phyloP scores from a whole-genome alignment of 2,113 vertebrate species.

The Poecilia latipinna region DNA sequence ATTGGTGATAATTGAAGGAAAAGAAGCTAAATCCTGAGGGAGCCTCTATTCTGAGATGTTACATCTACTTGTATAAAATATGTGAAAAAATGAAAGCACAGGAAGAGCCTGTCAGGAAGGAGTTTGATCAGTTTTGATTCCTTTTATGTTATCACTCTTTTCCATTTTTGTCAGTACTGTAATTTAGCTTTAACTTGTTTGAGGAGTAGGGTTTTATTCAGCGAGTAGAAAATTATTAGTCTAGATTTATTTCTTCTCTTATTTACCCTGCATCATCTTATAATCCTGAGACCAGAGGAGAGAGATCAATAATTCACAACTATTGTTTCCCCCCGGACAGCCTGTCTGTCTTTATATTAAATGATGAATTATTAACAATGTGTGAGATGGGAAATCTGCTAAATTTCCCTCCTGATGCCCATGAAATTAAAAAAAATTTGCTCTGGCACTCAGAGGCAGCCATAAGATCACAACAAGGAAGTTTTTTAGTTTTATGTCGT shows the following conservation, averaged over 20 bases:
- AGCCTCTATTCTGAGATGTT: conserved; percentile 22
- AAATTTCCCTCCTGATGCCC: conserved; percentile 11
- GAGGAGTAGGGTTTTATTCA: conserved; percentile 27
- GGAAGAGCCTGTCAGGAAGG: not conserved
- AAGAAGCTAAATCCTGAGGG: conserved; percentile 49
- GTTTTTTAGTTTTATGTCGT: not conserved
- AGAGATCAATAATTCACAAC: conserved; percentile 78
- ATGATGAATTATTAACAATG: conserved; percentile 80
- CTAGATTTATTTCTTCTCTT: conserved; percentile 42
- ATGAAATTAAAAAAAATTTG: conserved; percentile 1
- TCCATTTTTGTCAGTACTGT: conserved; percentile 17
- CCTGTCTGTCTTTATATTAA: conserved; percentile 77
- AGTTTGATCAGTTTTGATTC: conserved; percentile 27
- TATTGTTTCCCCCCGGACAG: conserved; percentile 64
- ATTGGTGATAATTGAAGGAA: conserved; percentile 68
- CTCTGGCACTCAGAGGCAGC: conserved; percentile 4
- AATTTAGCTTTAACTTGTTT: conserved; percentile 38
- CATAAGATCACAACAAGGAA: not conserved
- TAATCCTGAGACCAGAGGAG: conserved; percentile 45
- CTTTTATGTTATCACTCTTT: conserved; percentile 16
- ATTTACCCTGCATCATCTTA: conserved; percentile 55
- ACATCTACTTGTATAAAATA: conserved; percentile 30
- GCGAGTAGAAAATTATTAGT: conserved; percentile 41
- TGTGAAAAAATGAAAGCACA: conserved; percentile 37
- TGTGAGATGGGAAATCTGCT: conserved; percentile 56